Evolutionary conservation across 2,888 invertebrate species (phyloP).

Genomic region (Drosophila phalerata): DNA sequence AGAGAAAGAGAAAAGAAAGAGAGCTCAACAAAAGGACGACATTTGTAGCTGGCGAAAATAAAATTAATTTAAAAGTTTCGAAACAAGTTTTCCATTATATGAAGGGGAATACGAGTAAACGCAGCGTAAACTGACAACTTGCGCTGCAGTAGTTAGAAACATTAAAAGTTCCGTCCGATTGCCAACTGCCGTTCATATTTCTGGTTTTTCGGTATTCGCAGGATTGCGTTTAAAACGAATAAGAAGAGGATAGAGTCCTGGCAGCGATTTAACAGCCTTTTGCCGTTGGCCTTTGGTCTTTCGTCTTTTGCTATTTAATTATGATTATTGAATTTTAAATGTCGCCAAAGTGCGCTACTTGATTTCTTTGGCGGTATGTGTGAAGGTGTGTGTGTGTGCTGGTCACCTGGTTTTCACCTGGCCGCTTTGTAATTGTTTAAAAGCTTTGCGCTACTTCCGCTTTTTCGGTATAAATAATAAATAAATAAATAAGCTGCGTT

Average conservation of each 20-base stretch:
- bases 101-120: conserved; percentile 34
- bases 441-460: conserved; percentile 61
- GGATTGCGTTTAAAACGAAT: neutral
- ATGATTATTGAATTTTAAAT: conserved; percentile 78
- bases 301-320: conserved; percentile 59
- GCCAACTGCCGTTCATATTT: conserved; percentile 55
- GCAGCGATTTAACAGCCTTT: conserved; percentile 29
- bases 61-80: conserved; percentile 82
- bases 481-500: conserved; percentile 56
- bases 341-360: conserved; percentile 47
- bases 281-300: neutral
- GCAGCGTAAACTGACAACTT: conserved; percentile 53
- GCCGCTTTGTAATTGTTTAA: conserved; percentile 62
- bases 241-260: conserved; percentile 17
- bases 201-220: conserved; percentile 20
- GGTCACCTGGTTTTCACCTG: conserved; percentile 41
- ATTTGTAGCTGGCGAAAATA: conserved; percentile 65
- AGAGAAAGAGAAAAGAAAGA: neutral
- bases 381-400: neutral
- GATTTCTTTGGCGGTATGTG: conserved; percentile 31
- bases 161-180: conserved; percentile 69
- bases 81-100: conserved; percentile 77
- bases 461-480: conserved; percentile 51
- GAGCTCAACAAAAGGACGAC: conserved; percentile 54
- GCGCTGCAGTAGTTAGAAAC: conserved; percentile 71